Evolutionary conservation across 2,797 vertebrate species (phyloP).

Genomic region (Uromys caudimaculatus): DNA sequence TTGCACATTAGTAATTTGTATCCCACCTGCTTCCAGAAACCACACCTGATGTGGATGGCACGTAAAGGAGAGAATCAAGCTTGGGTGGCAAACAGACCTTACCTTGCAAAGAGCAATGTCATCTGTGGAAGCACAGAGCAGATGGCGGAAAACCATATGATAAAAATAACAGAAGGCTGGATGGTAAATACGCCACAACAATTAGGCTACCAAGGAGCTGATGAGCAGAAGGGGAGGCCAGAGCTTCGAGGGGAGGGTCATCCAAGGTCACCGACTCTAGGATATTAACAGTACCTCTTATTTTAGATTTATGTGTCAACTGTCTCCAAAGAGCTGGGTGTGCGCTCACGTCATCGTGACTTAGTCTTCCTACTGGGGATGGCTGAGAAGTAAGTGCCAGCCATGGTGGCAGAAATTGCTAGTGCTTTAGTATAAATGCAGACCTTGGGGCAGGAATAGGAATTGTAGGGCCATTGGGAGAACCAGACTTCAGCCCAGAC

Average conservation of each 20-base stretch:
- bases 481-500: background rate
- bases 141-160: slow-evolving; percentile 69
- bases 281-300: background rate
- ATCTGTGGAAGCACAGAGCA: slow-evolving; percentile 37
- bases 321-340: background rate
- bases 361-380: background rate
- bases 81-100: background rate
- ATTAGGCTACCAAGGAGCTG: background rate
- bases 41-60: background rate
- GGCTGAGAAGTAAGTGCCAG: background rate
- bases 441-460: background rate
- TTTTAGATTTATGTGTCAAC: background rate
- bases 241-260: background rate
- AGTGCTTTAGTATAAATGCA: background rate
- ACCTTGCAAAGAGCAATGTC: slow-evolving; percentile 57
- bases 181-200: slow-evolving; percentile 41
- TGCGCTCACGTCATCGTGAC: background rate
- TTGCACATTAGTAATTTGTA: background rate
- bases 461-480: background rate
- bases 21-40: background rate
- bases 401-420: background rate
- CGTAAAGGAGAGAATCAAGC: background rate
- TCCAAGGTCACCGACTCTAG: background rate
- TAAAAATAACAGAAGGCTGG: slow-evolving; percentile 66
- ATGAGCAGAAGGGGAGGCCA: background rate